A percentile compares a stretch with the other conserved stretches of the same genome.
These are phyloP conservation scores for Tragelaphus buxtoni DNA, from an alignment of 2,113 vertebrate genomes.

Conservation along the genomic window DNA sequence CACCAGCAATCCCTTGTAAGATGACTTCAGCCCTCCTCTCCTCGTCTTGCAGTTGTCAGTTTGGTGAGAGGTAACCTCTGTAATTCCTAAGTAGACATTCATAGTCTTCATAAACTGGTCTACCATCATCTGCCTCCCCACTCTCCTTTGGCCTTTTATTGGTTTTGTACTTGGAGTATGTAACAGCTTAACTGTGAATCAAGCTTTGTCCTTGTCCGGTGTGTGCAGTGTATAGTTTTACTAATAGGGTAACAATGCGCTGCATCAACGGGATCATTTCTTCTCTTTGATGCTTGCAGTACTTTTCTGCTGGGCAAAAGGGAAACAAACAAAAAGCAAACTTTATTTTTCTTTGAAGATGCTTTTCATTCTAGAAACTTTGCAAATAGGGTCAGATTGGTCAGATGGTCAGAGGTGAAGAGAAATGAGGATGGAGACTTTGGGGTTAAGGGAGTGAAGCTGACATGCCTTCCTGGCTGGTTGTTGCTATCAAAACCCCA, in stretches of 20 bases:
- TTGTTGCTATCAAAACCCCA: background rate
- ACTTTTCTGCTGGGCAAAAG: background rate
- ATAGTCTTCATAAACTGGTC: background rate
- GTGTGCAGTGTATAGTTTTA: background rate
- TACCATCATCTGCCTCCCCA: accelerated
- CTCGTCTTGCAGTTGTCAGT: background rate
- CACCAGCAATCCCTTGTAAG: background rate
- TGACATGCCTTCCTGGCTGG: background rate
- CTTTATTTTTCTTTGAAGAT: background rate
- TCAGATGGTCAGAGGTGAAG: background rate
- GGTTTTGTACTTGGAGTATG: background rate
- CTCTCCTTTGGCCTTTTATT: background rate
- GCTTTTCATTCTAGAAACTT: background rate
- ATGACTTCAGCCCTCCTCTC: slow-evolving; percentile 11
- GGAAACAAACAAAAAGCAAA: background rate
- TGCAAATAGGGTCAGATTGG: background rate
- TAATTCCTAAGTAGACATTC: background rate
- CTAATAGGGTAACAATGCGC: background rate
- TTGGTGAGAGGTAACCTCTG: background rate
- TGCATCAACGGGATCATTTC: background rate
- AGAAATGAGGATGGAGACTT: background rate
- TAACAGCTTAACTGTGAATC: background rate
- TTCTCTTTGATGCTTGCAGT: background rate
- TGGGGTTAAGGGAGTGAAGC: background rate
- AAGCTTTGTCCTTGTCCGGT: background rate